Evolutionary conservation across 2,797 vertebrate species (phyloP).

Genomic region (Clarias laeviceps): DNA sequence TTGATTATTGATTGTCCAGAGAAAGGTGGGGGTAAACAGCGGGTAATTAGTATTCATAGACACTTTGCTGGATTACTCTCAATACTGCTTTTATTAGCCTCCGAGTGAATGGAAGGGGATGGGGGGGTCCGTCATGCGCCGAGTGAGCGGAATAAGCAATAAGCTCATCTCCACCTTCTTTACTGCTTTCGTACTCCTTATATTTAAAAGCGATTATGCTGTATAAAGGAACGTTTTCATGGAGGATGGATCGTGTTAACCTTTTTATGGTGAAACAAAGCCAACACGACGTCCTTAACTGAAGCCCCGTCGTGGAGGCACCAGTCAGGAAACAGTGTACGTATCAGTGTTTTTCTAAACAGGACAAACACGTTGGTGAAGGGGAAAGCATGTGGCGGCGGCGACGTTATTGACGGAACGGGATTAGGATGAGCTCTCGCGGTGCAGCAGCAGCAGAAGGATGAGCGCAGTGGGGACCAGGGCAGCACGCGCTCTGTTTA

Average conservation of each 20-base stretch:
- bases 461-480: constrained; percentile 56
- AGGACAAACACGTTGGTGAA: constrained; percentile 23
- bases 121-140: constrained; percentile 25
- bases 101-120: constrained; percentile 43
- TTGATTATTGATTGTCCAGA: constrained; percentile 79
- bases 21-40: constrained; percentile 77
- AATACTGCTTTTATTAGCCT: constrained; percentile 72
- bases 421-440: constrained; percentile 44
- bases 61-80: constrained; percentile 72
- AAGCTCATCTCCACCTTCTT: constrained; percentile 29
- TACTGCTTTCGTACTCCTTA: constrained; percentile 42
- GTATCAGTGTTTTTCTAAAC: constrained; percentile 17
- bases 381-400: neutral
- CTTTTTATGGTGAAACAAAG: constrained; percentile 30
- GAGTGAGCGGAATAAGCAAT: constrained; percentile 44
- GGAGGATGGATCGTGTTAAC: constrained; percentile 39
- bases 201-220: constrained; percentile 43
- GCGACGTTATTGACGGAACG: constrained; percentile 26
- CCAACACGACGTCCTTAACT: neutral
- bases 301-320: neutral
- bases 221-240: constrained; percentile 36
- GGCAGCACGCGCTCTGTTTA: constrained; percentile 64
- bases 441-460: constrained; percentile 50
- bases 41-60: constrained; percentile 80
- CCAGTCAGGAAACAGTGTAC: neutral